phyloP scores from a whole-genome alignment of 2,113 vertebrate species.

The Myiopsitta monachus region DNA sequence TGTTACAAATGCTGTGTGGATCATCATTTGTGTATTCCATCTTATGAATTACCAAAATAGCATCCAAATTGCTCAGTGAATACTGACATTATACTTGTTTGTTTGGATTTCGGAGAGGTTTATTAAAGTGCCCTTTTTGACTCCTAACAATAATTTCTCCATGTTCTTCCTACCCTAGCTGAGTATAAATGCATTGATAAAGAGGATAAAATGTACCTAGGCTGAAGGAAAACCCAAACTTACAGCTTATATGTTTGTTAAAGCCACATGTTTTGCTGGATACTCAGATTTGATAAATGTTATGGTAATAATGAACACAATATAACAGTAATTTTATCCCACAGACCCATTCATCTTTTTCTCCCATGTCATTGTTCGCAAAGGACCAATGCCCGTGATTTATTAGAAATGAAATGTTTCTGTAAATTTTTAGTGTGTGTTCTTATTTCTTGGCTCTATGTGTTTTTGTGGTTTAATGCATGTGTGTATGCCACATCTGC shows the following conservation, averaged over 20 bases:
- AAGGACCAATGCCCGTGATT: constrained; percentile 57
- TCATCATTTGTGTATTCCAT: neutral
- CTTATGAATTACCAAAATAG: neutral
- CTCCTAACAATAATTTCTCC: too few relatives aligned
- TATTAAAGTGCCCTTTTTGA: too few relatives aligned
- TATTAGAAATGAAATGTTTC: neutral
- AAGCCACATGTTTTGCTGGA: constrained; percentile 83
- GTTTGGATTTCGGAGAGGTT: too few relatives aligned
- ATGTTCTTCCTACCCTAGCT: too few relatives aligned
- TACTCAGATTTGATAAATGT: constrained; percentile 82
- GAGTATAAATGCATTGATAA: too few relatives aligned
- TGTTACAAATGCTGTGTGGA: neutral
- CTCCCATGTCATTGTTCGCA: neutral
- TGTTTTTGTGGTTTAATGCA: constrained; percentile 27
- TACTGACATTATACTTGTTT: neutral
- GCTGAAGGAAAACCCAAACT: constrained; percentile 76
- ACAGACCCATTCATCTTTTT: neutral
- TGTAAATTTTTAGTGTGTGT: neutral
- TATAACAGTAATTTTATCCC: constrained; percentile 74
- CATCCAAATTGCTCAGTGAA: neutral
- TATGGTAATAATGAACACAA: constrained; percentile 74
- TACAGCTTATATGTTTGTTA: constrained; percentile 74
- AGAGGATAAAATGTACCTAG: constrained; percentile 78
- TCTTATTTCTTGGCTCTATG: constrained; percentile 27
- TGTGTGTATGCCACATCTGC: constrained; percentile 38